A percentile compares a stretch with the other conserved stretches of the same genome.
Evolutionary conservation across 2,113 vertebrate species (phyloP).

Genomic region (Camelus bactrianus): DNA sequence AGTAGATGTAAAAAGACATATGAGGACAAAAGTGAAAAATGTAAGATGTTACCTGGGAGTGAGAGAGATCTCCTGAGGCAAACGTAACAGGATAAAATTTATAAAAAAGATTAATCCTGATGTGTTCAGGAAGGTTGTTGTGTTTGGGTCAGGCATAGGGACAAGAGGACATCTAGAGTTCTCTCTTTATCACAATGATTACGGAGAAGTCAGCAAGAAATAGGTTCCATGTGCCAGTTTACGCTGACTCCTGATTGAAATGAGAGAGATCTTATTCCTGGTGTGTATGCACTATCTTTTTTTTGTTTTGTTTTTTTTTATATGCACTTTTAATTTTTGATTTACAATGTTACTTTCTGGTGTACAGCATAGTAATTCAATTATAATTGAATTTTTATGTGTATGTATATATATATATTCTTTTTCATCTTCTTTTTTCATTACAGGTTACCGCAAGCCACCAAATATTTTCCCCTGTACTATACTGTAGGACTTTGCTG

Average conservation of each 20-base stretch:
- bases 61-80: neutral
- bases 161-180: neutral
- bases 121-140: neutral
- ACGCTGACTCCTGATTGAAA: neutral
- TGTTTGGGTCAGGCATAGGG: neutral
- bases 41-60: neutral
- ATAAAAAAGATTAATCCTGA: neutral
- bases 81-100: neutral
- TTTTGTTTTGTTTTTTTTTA: too few species aligned
- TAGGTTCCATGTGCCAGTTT: neutral
- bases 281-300: fast-evolving
- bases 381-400: too few species aligned
- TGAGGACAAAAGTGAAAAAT: neutral
- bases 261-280: neutral
- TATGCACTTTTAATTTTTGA: too few species aligned
- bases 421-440: too few species aligned
- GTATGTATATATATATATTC: too few species aligned
- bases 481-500: too few species aligned
- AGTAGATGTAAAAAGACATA: neutral
- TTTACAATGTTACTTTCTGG: too few species aligned
- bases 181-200: neutral
- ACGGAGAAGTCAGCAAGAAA: neutral
- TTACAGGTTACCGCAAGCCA: too few species aligned
- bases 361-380: too few species aligned
- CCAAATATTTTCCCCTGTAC: too few species aligned